Evolutionary conservation across 2,113 vertebrate genomes (phyloP), one percentile per base, ranked within the genome.

Genomic region (Campylomormyrus tamandua): DNA sequence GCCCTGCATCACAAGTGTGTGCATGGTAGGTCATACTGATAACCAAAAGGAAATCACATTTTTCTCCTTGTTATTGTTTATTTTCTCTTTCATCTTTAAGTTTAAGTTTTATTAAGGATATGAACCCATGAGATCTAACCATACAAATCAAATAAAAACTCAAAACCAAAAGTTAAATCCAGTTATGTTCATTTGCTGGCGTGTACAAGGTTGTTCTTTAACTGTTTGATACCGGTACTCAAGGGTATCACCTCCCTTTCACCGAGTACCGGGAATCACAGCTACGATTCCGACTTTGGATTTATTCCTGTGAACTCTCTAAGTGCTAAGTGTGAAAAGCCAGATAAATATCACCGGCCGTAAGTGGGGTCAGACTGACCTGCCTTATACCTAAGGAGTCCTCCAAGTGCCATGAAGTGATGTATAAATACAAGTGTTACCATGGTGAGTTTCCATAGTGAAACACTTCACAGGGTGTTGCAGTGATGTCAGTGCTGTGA

Each of bases 381-480:
- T 42, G 6, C 31, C 13, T 80, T 8, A 80, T 42, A 80, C 35
- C 74, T 80, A 80, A 80, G 42, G 35, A 42, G 74, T 42, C 74
- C 74, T 80, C 31, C 15, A 42, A 39, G 70, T 17, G 10, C 70
- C 4, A 4, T 27, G 70, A 80, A 80, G 35, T 80, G 17, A 31
- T 84, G 83, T 84, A 27, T 11, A 84, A 46, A 9, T 24, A 83
- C 56, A 31, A 11, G 46, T 19, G 62, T 74, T 90, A 74, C 84
- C 27, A 58, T 74, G 39, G 58, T 52, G 84, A 77, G 45, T 21
- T 77, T 87, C 24, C 89, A 90, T 45, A 77, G 84, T 24, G 62
- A 62, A 66, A 62, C 7, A 11, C 46, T 27, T 50, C 4, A 10
- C 35, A 11, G 50, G 17, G 77, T 1, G 42, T 45, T 21, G 24